These are phyloP conservation scores for Ephialtes manifestator DNA, from an alignment of 2,888 invertebrate genomes.

Conservation along the genomic window DNA sequence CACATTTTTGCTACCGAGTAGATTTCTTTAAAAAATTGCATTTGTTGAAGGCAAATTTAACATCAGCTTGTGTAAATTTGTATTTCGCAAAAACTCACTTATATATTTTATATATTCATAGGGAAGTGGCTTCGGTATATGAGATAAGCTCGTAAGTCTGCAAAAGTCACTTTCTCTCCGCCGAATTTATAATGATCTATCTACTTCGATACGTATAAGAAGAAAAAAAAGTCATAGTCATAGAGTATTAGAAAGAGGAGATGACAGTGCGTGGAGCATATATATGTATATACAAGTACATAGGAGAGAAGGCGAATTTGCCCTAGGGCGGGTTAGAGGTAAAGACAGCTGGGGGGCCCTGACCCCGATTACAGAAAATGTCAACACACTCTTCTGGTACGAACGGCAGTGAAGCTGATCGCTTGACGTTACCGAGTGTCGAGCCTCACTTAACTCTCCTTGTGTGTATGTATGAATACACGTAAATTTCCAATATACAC, in stretches of 20 bases:
- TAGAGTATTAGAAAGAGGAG: conserved; percentile 10
- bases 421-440: conserved; percentile 48
- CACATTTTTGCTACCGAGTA: no score
- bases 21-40: background rate
- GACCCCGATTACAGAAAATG: conserved; percentile 85
- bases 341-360: conserved; percentile 81
- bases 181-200: conserved; percentile 5
- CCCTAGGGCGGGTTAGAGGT: conserved; percentile 81
- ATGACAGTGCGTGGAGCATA: background rate
- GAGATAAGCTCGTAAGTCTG: background rate
- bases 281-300: no score
- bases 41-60: background rate
- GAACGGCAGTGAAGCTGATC: conserved; percentile 57
- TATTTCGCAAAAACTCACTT: background rate
- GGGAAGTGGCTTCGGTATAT: background rate
- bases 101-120: background rate
- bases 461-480: conserved; percentile 42
- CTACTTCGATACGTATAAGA: background rate
- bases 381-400: conserved; percentile 80
- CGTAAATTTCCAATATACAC: conserved; percentile 22
- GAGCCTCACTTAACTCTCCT: conserved; percentile 8
- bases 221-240: conserved; percentile 1
- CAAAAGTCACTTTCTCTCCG: conserved; percentile 1
- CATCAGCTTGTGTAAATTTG: conserved; percentile 1
- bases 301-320: conserved; percentile 69